Percentiles rank a stretch among this genome's conserved stretches.
These are phyloP conservation scores for Eufriesea mexicana DNA, from an alignment of 1,140 invertebrate species.

Conservation along the genomic window DNA sequence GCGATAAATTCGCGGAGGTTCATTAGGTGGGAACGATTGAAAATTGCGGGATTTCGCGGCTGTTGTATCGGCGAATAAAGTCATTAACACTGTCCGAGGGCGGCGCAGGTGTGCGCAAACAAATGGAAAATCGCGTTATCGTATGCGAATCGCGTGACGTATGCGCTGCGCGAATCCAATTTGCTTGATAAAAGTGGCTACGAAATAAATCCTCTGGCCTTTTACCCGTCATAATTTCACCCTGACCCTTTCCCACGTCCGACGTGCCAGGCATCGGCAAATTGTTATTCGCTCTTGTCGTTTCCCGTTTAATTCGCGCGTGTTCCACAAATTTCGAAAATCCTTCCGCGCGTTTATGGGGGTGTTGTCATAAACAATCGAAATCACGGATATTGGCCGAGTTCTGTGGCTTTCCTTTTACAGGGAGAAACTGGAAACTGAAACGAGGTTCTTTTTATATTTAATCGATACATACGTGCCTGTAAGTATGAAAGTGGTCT, in stretches of 20 bases:
- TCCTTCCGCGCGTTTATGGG: no score
- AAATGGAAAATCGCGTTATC: slow-evolving; percentile 27
- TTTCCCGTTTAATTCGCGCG: background rate
- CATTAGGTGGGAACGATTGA: slow-evolving; percentile 12
- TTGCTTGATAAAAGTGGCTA: slow-evolving; percentile 19
- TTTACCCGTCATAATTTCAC: slow-evolving; percentile 12
- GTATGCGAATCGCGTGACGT: slow-evolving; percentile 12
- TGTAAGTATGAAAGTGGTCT: no score
- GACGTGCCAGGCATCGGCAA: background rate
- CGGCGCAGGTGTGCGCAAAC: slow-evolving; percentile 13
- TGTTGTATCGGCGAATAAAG: slow-evolving; percentile 8
- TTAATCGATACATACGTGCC: no score
- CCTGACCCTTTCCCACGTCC: background rate
- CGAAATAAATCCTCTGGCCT: slow-evolving; percentile 8
- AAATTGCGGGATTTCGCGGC: background rate
- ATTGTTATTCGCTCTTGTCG: background rate
- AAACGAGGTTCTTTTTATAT: background rate
- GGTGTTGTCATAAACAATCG: background rate
- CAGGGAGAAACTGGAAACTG: no score
- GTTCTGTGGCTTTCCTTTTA: no score
- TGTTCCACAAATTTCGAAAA: no score
- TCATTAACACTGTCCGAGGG: slow-evolving; percentile 20
- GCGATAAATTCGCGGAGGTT: background rate
- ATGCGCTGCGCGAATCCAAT: slow-evolving; percentile 24
- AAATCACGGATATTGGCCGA: no score